Evolutionary conservation across 2,113 vertebrate genomes (phyloP), one percentile per base, ranked within the genome.

Genomic region (Scalopus aquaticus): DNA sequence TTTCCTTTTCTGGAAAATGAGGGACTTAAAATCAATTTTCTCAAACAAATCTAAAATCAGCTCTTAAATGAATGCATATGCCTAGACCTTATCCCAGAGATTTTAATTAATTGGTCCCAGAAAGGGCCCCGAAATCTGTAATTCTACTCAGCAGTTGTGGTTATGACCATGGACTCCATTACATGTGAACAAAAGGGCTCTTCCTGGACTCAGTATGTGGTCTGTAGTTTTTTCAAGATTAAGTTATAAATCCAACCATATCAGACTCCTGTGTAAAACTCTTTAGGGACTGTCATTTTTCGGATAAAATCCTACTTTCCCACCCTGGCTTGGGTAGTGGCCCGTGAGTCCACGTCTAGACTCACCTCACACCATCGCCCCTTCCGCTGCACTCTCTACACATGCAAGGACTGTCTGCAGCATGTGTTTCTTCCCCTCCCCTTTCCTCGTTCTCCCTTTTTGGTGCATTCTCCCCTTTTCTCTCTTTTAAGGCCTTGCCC

Each of bases 1-100:
- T 92, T 93, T 88, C 32, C n/a, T 83, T n/a, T 87, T 93, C 35
- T 94, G 54, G 67, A 93, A 96, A 96, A 87, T n/a, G 20, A 91
- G 17, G 32, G 42, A 10, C 3, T 74, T 86, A 88, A 82, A 85
- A 89, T 51, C 15, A 64, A 26, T 89, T 13, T 39, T 81, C 30
- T 93, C 60, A 90, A 65, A 84, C 37, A 88, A 92, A 81, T 44
- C 35, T 93, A 91, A 67, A 91, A 62, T 67, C 39, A 86, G 3
- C 6, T 93, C 72, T 93, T 42, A 83, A 86, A 30, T 28, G n/a
- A 79, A 96, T 80, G 20, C 46, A 77, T 46, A 79, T 72, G 76
- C 19, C 11, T 16, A 54, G 80, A 56, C n/a, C 30, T 93, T 80
- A 60, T 7, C 17, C 35, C 30, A 86, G 58, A 86, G 20, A 80